These are phyloP conservation scores for Scaptomyza reducta DNA, from an alignment of 2,888 invertebrate genomes.

Conservation along the genomic window DNA sequence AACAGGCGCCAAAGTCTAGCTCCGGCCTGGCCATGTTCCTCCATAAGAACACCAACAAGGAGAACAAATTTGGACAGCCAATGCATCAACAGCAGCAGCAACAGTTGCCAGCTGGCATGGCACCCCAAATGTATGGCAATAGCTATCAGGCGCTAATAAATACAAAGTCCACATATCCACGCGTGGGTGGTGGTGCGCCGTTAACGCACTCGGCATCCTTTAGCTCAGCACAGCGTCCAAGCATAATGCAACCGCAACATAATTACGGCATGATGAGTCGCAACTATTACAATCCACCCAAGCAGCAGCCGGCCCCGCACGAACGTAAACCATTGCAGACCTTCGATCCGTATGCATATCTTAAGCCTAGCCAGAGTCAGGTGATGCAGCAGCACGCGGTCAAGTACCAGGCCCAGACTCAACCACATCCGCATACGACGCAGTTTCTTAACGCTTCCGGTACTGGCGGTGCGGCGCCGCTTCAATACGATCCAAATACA, in stretches of 20 bases:
- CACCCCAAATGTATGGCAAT: slow-evolving; percentile 65
- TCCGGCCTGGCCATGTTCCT: slow-evolving; percentile 61
- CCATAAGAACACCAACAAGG: slow-evolving; percentile 78
- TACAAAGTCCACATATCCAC: slow-evolving; percentile 54
- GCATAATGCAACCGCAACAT: slow-evolving; percentile 56
- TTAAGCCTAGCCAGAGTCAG: slow-evolving; percentile 75
- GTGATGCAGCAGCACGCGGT: slow-evolving; percentile 41
- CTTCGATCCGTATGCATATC: slow-evolving; percentile 82
- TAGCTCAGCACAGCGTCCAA: slow-evolving; percentile 76
- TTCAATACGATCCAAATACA: slow-evolving; percentile 73
- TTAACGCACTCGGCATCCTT: slow-evolving; percentile 82
- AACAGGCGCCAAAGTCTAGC: slow-evolving; percentile 62
- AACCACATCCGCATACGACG: slow-evolving; percentile 77
- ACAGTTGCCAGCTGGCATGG: slow-evolving; percentile 43
- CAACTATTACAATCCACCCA: slow-evolving; percentile 69
- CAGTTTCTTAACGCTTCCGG: slow-evolving; percentile 71
- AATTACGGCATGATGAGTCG: slow-evolving; percentile 73
- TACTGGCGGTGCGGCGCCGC: slow-evolving; percentile 45
- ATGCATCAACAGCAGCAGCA: slow-evolving; percentile 28
- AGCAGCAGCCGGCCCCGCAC: slow-evolving; percentile 51
- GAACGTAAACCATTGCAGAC: slow-evolving; percentile 82
- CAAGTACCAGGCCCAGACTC: slow-evolving; percentile 62
- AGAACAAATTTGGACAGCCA: slow-evolving; percentile 74
- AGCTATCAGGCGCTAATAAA: slow-evolving; percentile 53
- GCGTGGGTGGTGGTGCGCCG: slow-evolving; percentile 51